Evolutionary conservation across 1,140 invertebrate species (phyloP), one percentile per base, ranked within the genome.

Genomic region (Drosophila parabipectinata): DNA sequence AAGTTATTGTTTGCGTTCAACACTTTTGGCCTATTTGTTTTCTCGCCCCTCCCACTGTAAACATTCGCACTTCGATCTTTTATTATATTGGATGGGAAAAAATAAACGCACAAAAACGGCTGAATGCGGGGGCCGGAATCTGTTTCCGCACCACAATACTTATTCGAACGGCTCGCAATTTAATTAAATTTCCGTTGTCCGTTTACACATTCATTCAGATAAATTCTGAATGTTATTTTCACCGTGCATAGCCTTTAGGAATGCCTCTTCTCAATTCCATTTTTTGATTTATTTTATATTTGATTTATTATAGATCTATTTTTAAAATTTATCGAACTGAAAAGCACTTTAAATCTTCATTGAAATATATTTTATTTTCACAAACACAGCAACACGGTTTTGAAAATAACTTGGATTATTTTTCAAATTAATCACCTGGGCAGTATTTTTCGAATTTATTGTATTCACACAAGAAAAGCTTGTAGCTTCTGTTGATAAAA

Each of bases 171-270:
- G 14, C 53, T 60, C 18, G 8, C n/a, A 9, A 67, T 59, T 26
- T 75, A 76, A 67, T 67, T 67, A 30, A 55, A 66, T 75, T 55
- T 76, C 72, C 72, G 62, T 44, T 10, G 44, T 21, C 14, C 50
- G 44, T 64, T 55, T 67, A 45, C 66, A 48, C 50, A 21, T 69
- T 39, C 34, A 68, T 69, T 69, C 32, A 67, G 18, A 66, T 75
- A 32, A 67, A 66, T 66, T 48, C 8, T 1, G n/a, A 41, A 44
- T 55, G 37, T 50, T 63, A 66, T 52, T 51, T 52, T 18, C 52
- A n/a, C 44, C 55, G 56, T 55, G 54, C 66, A 50, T 59, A 54
- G 53, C 8, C 5, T 7, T 54, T 30, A 30, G n/a, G 6, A 1
- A 41, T 34, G 10, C 9, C 8, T 32, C 30, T 50, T 48, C 14